Conservation (phyloP, 2,888 invertebrate species). For the Octonoba sinensis region DNA sequence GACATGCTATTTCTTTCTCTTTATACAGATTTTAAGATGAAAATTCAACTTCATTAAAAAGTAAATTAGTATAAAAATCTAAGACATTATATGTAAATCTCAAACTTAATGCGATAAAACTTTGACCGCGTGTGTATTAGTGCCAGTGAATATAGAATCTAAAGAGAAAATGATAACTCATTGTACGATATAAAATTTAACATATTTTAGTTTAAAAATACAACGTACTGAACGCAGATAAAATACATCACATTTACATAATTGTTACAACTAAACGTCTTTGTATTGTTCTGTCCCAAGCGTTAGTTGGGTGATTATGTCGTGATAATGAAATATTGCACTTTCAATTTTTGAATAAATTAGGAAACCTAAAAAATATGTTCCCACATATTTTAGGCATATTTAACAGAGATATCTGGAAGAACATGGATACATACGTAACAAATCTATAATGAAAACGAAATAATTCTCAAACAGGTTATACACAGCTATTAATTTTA, state of each 20-base stretch:
- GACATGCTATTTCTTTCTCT: no score
- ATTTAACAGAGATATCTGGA: constrained; percentile 39
- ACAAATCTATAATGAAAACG: constrained; percentile 49
- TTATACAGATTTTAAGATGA: no score
- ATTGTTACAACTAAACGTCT: no score
- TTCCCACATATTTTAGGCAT: no score
- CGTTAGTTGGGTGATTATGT: no score
- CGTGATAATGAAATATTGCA: constrained; percentile 54
- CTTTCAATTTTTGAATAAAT: background rate
- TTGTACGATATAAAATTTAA: constrained; percentile 34
- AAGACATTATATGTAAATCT: no score
- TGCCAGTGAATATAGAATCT: constrained; percentile 32
- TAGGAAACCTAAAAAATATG: no score
- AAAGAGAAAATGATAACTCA: constrained; percentile 22
- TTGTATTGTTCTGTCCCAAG: no score
- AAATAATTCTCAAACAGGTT: constrained; percentile 28
- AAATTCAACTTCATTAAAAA: no score
- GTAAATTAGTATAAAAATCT: no score
- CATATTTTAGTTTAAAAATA: constrained; percentile 40
- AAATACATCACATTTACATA: constrained; percentile 46
- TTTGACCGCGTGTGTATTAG: constrained; percentile 43
- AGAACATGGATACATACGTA: constrained; percentile 51
- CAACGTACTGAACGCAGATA: constrained; percentile 36
- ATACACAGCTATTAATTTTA: constrained; percentile 29
- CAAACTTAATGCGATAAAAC: background rate